Evolutionary conservation across 64 coral and sea anemone species (phyloP), one percentile per base, ranked within the genome.

Genomic region (Montipora foliosa): DNA sequence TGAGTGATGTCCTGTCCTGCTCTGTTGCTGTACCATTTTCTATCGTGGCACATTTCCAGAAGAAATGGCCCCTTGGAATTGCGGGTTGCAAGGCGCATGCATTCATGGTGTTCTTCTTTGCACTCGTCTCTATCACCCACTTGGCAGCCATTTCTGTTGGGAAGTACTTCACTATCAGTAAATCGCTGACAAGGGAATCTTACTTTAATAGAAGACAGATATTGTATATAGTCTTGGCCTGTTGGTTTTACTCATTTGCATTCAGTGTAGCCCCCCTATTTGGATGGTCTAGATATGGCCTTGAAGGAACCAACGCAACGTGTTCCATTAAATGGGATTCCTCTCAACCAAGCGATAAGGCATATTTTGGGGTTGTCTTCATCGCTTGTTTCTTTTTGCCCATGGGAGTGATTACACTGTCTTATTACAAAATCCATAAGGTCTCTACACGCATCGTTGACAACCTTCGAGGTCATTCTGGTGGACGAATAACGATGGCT

Each of bases 81-180:
- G 60, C 46, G 21, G 76, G 82, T 5, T 93, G 91, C 17, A 22
- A 93, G 8, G 67, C 77, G 29, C 91, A 93, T 72, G 91, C 91
- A 8, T 93, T 88, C 60, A 73, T 93, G 58, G 68, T 93, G 19
- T 88, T 87, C 29, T 45, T 88, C 5, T 87, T 93, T 71, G 83
- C 82, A 12, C 69, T 79, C 20, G 91, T 93, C 19, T 93, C 91
- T 8, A 93, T 93, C 66, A 49, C 81, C 9, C 82, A 93, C 48
- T 79, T 93, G 84, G 82, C 67, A 37, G 83, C 75, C 4, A 88
- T 93, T 70, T 77, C 91, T 15, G 17, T 64, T 11, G 91, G 86
- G 17, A 93, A 93, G 74, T 93, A 88, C 49, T 61, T 93, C 29
- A 93, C 91, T 13, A 87, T 93, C 20, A 78, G 77, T n/a, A 79